Evolutionary conservation across 1,140 invertebrate species (phyloP).

Genomic region (Aphis craccivora): DNA sequence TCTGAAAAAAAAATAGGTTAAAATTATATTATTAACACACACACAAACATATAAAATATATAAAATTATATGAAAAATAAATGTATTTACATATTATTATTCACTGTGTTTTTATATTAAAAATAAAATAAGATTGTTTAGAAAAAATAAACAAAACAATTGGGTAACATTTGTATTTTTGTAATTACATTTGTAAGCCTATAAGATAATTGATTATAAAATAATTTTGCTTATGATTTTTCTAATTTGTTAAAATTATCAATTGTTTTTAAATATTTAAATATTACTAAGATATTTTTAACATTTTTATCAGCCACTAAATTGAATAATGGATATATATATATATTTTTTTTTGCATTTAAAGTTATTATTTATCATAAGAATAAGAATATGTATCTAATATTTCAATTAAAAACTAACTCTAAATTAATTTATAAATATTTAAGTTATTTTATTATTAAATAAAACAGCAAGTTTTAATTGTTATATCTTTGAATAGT

Average conservation of each 20-base stretch:
- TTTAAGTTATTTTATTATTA: not conserved
- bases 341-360: not conserved
- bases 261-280: not conserved
- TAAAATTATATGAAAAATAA: no score
- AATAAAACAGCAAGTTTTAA: not conserved
- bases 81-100: no score
- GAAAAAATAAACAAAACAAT: no score
- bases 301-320: no score
- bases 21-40: not conserved
- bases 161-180: not conserved
- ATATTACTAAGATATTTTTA: not conserved
- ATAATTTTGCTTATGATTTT: not conserved
- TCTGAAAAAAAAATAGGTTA: conserved; percentile 25
- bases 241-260: no score
- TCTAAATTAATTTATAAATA: not conserved
- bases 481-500: not conserved
- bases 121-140: no score
- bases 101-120: no score
- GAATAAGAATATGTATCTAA: no score
- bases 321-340: no score
- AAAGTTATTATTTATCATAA: not conserved
- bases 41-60: not conserved
- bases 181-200: no score
- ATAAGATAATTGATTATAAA: no score
- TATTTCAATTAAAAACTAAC: not conserved